Evolutionary conservation across 2,797 vertebrate genomes (phyloP), one percentile per base, ranked within the genome.

Genomic region (Silurus aristotelis): DNA sequence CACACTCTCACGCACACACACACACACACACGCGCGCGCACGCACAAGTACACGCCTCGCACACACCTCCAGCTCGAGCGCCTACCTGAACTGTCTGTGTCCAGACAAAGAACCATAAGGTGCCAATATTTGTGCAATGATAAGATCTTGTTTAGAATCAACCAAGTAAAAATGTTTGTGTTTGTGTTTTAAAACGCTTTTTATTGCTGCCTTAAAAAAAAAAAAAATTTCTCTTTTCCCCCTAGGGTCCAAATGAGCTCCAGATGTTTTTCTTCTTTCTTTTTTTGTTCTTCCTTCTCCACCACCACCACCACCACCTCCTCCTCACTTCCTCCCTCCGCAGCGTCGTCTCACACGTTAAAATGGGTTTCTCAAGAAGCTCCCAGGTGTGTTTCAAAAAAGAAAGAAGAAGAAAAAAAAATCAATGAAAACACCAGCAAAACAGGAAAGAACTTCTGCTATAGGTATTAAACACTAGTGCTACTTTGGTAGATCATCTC

Each of bases 231-330:
- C 81, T 84, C 67, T 66, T 58, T 83, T 76, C 15, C 46, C 83
- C 87, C 88, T 80, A 79, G 80, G 86, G 46, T 89, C 82, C 86
- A 94, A 94, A 95, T 94, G 88, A 93, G 91, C 88, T 94, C 93
- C 94, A 96, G 94, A 95, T 95, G 95, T 90, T 89, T 90, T 88
- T 84, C 72, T 67, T 67, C 70, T 66, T 86, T 25, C 19, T 56
- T 83, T 83, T 55, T 71, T 58, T 93, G 1, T 17, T 8, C 19
- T 8, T 77, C 8, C 27, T 43, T 7, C 31, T 80, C 61, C 76
- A 14, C 76, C 31, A n/a, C 75, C 73, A 19, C 55, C 56, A 19
- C 55, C 31, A 17, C 92, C 90, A 91, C 92, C 87, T 88, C 87
- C 88, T 90, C 86, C 83, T 90, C 85, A 94, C 93, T 94, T 94